Percentiles rank a stretch among this genome's conserved stretches.
These are phyloP conservation scores for Eumaeus atala DNA, from an alignment of 1,140 invertebrate genomes.

Conservation along the genomic window DNA sequence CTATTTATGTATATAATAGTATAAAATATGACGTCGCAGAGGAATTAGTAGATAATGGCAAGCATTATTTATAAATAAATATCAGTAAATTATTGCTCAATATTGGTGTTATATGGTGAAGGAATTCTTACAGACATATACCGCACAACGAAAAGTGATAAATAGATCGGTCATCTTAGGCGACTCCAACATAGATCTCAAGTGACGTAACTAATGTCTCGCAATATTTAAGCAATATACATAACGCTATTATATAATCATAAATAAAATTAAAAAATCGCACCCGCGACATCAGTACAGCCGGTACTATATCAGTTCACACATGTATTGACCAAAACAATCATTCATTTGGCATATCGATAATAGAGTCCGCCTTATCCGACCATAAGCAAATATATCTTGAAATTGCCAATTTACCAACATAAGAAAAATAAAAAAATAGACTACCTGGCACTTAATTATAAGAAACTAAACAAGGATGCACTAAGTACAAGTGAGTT, in stretches of 20 bases:
- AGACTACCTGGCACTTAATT: too few species aligned
- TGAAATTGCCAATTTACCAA: background rate
- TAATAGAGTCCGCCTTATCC: slow-evolving; percentile 10
- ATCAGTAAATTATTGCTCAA: slow-evolving; percentile 25
- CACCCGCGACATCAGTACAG: background rate
- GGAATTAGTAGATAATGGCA: slow-evolving; percentile 16
- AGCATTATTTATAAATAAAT: slow-evolving; percentile 31
- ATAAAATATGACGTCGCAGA: too few species aligned
- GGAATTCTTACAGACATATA: slow-evolving; percentile 23
- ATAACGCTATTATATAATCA: background rate
- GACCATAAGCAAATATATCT: slow-evolving; percentile 16
- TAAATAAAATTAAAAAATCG: background rate
- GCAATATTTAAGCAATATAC: background rate
- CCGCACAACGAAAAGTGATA: slow-evolving; percentile 22
- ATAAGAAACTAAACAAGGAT: too few species aligned
- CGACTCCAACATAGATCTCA: slow-evolving; percentile 24
- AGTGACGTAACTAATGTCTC: background rate
- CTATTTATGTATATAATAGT: too few species aligned
- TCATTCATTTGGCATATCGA: slow-evolving; percentile 7
- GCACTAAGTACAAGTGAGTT: too few species aligned
- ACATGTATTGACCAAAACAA: slow-evolving; percentile 9
- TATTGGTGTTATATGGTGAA: slow-evolving; percentile 25
- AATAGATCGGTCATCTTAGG: slow-evolving; percentile 26
- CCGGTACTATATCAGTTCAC: background rate
- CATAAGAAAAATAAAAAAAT: too few species aligned